Evolutionary conservation across 1,140 invertebrate species (phyloP).

Genomic region (Ruditapes philippinarum): DNA sequence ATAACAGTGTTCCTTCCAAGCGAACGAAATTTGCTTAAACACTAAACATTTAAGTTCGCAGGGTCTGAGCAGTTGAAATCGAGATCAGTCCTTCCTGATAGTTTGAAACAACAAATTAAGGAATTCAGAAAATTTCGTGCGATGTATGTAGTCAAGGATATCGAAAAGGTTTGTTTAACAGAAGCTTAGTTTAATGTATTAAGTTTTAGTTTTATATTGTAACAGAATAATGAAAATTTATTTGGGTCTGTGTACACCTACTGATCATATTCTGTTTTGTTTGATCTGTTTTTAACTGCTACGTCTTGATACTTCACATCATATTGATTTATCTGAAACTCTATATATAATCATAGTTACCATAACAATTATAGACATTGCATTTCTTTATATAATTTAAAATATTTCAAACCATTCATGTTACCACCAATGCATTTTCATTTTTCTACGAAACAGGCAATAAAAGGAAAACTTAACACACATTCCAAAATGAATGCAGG

Average conservation of each 20-base stretch:
- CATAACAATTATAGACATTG: background rate
- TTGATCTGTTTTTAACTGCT: background rate
- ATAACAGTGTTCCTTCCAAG: too few relatives aligned
- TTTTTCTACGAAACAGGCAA: background rate
- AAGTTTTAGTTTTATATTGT: background rate
- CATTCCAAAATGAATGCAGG: background rate
- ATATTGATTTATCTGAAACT: too few relatives aligned
- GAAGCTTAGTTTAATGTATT: background rate
- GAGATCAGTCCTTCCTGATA: background rate
- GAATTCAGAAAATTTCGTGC: slow-evolving; percentile 20
- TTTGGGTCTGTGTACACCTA: too few relatives aligned
- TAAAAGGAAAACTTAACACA: background rate
- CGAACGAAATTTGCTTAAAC: too few relatives aligned
- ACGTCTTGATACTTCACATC: background rate
- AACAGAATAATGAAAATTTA: too few relatives aligned
- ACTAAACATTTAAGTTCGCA: too few relatives aligned
- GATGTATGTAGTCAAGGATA: background rate
- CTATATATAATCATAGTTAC: too few relatives aligned
- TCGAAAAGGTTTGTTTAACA: slow-evolving; percentile 27
- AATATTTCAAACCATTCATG: background rate
- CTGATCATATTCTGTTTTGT: too few relatives aligned
- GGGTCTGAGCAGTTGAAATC: too few relatives aligned
- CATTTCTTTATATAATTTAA: background rate
- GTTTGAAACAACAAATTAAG: slow-evolving; percentile 11
- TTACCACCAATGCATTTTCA: background rate